Evolutionary conservation across 2,113 vertebrate genomes (phyloP), one percentile per base, ranked within the genome.

Genomic region (Engystomops pustulosus): DNA sequence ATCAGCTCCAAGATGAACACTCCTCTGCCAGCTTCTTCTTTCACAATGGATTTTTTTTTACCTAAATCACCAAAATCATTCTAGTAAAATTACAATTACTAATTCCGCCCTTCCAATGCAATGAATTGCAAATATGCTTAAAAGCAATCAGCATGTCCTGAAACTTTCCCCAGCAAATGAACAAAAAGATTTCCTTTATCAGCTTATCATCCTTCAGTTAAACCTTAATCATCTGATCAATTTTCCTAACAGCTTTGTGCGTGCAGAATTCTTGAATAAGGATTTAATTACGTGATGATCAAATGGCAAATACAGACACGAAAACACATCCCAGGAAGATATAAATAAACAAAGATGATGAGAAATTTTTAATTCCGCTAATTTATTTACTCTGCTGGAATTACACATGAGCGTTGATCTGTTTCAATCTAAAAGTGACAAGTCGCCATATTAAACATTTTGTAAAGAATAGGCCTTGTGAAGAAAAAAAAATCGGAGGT

Each of bases 111-210:
- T 65, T 70, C 30, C 17, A 79, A 27, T 38, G 14, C n/a, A 30
- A 68, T 69, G 47, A 69, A 55, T 58, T 41, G 27, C 44, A 38
- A 79, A 85, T 69, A 67, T 55, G 25, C 55, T 85, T 45, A 70
- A 79, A 78, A 78, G 62, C 74, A 55, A 53, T 78, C 45, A 76
- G 74, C 34, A 78, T 53, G 72, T 76, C 27, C 58, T 69, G 4
- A 78, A 55, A 81, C 67, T 27, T 71, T 72, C 23, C 58, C 80
- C 17, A 68, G 83, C n/a, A 85, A 85, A 78, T 79, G 23, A 85
- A 55, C 60, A 79, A 58, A 79, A 85, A 79, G 47, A 85, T 85
- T 85, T 85, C 83, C 75, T 85, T 85, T 85, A 79, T 70, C 83
- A 55, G 74, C 62, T 85, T 70, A 75, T 79, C 71, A 85, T 85